These are phyloP conservation scores for Monoplex corrugatus DNA, from an alignment of 2,888 invertebrate genomes.

Conservation along the genomic window DNA sequence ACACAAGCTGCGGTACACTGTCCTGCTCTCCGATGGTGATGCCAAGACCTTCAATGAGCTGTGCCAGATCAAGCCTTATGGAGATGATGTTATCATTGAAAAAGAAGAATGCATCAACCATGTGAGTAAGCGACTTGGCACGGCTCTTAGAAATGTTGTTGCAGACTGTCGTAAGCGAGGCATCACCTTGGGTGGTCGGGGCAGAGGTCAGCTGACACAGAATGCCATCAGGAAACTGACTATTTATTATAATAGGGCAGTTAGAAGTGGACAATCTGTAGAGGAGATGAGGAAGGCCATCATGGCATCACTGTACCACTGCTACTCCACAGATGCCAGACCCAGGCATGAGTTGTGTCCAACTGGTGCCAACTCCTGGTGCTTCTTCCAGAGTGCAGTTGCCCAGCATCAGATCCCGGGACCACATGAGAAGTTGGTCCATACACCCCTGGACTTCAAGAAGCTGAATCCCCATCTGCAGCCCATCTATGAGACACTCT, in stretches of 20 bases:
- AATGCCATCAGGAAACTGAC: constrained; percentile 31
- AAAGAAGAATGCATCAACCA: constrained; percentile 50
- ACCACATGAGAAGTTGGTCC: background rate
- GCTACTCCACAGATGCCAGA: constrained; percentile 31
- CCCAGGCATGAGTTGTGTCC: no score
- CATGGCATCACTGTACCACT: constrained; percentile 24
- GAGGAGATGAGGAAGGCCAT: constrained; percentile 44
- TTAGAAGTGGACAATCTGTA: constrained; percentile 31
- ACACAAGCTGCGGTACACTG: constrained; percentile 12
- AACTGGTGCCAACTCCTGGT: constrained; percentile 45
- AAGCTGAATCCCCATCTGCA: constrained; percentile 19
- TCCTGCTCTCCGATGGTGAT: constrained; percentile 41
- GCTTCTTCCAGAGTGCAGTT: constrained; percentile 31
- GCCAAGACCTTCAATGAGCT: constrained; percentile 38
- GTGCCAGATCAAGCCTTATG: constrained; percentile 35
- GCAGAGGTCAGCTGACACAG: constrained; percentile 31
- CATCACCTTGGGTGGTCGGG: constrained; percentile 37
- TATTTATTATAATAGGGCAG: constrained; percentile 36
- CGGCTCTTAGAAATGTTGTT: constrained; percentile 45
- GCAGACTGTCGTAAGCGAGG: constrained; percentile 36
- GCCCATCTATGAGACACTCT: constrained; percentile 36
- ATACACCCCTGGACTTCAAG: constrained; percentile 29
- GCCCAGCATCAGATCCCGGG: constrained; percentile 16
- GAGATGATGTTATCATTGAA: constrained; percentile 18
- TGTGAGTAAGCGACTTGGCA: constrained; percentile 45